Evolutionary conservation across 2,888 invertebrate genomes (phyloP), one percentile per base, ranked within the genome.

Genomic region (Netelia fuscicornis): DNA sequence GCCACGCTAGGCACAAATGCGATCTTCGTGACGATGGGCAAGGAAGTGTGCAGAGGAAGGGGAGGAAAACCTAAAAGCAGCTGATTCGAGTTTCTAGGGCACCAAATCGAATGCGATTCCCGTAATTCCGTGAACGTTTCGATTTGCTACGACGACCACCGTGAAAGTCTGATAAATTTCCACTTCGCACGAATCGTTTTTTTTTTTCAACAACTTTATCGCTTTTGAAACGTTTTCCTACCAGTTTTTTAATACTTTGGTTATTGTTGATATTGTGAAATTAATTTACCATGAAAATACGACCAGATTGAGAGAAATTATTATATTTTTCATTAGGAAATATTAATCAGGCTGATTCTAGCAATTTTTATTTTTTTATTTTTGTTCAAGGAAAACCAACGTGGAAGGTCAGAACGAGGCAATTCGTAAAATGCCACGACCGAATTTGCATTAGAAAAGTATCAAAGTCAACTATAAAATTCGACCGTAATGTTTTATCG

Each of bases 1-100:
- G 58, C 44, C 72, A 74, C 67, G 80, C 74, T 58, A 81, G 58
- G 48, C 54, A 72, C 42, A 74, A 81, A 72, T 74, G 58, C 67
- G 80, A 81, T 81, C 74, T 67, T 79, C 78, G 62, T 79, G 70
- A 54, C 52, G 70, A 37, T 37, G 60, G 60, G 44, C 58, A 17
- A 44, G 48, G 68, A 30, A 30, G 30, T 30, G 30, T 2, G 30
- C 30, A 30, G 3, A 5, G 30, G 6, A 13, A 60, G 13, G 58
- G 48, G 68, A 20, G 25, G 60, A 42, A 58, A 37, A 42, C n/a
- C 44, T 48, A 9, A 44, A 44, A 71, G 37, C 72, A 56, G 44
- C 79, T 72, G 56, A 65, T 80, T 72, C 79, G 56, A 44, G 25
- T 65, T 72, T 72, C 71, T 30, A 17, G 48, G 13, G 23, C 48